These are phyloP conservation scores for Drosophila lacicola DNA, from an alignment of 2,888 invertebrate genomes.

Conservation along the genomic window DNA sequence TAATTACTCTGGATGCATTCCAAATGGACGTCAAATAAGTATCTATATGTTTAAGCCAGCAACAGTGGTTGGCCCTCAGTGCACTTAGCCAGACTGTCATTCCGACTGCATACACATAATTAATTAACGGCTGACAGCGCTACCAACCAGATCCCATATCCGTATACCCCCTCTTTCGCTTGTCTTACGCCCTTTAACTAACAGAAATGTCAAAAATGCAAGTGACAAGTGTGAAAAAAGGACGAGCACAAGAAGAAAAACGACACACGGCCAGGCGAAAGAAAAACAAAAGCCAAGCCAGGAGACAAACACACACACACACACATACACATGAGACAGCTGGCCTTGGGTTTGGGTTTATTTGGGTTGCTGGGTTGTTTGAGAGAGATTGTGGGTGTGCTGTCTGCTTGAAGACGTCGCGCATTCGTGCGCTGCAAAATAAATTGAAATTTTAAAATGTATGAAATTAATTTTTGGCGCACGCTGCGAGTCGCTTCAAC, in stretches of 20 bases:
- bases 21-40: constrained; percentile 12
- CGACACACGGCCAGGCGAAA: constrained; percentile 46
- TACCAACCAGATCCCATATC: constrained; percentile 39
- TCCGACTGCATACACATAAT: constrained; percentile 74
- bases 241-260: constrained; percentile 56
- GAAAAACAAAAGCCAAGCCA: constrained; percentile 68
- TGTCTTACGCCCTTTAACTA: constrained; percentile 53
- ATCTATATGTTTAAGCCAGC: constrained; percentile 11
- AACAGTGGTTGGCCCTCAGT: constrained; percentile 26
- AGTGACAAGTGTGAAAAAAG: constrained; percentile 80
- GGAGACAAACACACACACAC: constrained; percentile 27
- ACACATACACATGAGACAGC: constrained; percentile 32
- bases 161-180: constrained; percentile 13
- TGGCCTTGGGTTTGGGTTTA: constrained; percentile 23
- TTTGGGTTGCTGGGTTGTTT: constrained; percentile 26
- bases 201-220: constrained; percentile 80
- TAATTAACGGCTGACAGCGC: constrained; percentile 70
- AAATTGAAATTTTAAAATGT: constrained; percentile 83
- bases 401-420: constrained; percentile 70
- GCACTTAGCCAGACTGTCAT: constrained; percentile 70
- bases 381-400: constrained; percentile 11
- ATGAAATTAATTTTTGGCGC: constrained; percentile 78
- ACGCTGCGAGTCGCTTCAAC: constrained; percentile 46
- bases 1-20: constrained; percentile 45
- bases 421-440: constrained; percentile 77